A percentile compares a stretch with the other conserved stretches of the same genome.
phyloP scores from a whole-genome alignment of 2,113 vertebrate species.

The Neolamprologus sp. region DNA sequence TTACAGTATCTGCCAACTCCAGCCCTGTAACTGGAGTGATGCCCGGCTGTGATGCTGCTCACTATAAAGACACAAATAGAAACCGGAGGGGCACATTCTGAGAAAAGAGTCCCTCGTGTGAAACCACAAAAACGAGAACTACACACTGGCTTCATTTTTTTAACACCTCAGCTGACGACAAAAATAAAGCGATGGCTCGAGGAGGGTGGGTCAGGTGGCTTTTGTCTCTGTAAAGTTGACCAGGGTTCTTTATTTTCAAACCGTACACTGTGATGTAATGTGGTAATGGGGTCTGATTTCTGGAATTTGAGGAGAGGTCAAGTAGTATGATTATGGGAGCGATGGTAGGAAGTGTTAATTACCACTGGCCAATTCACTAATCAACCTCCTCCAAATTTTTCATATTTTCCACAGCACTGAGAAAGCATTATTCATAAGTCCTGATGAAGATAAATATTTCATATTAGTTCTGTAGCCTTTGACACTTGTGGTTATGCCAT shows the following conservation, averaged over 20 bases:
- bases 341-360: background rate
- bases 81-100: background rate
- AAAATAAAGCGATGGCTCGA: background rate
- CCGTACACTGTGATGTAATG: background rate
- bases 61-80: conserved; percentile 37
- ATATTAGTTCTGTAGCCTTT: background rate
- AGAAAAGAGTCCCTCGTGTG: background rate
- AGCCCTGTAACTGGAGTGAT: conserved; percentile 28
- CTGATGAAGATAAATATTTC: background rate
- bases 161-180: background rate
- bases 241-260: background rate
- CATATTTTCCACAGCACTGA: background rate
- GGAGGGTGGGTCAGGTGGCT: background rate
- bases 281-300: background rate
- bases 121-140: background rate
- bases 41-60: conserved; percentile 33
- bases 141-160: background rate
- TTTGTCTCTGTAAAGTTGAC: background rate
- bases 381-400: background rate
- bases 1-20: conserved; percentile 28
- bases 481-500: background rate
- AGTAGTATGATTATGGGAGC: background rate
- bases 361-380: background rate
- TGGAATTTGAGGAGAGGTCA: background rate
- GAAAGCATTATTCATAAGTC: background rate